Evolutionary conservation across 2,797 vertebrate species (phyloP).

Genomic region (Bradypus variegatus): DNA sequence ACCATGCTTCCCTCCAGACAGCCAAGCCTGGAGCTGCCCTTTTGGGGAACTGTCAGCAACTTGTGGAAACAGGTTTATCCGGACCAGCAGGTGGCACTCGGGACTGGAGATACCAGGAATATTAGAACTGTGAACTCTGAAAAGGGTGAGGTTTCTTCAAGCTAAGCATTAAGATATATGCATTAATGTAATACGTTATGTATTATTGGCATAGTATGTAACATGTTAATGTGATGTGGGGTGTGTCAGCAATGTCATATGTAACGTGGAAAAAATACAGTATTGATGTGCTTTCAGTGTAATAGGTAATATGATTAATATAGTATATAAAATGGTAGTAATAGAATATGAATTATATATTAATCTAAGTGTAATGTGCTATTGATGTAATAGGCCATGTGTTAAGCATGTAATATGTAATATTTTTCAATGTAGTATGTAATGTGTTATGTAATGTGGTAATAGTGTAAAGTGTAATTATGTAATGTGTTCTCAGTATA

Average conservation of each 20-base stretch:
- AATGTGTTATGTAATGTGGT: not conserved
- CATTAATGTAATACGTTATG: not conserved
- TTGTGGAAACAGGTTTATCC: not conserved
- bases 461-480: too few species aligned
- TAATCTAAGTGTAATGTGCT: too few species aligned
- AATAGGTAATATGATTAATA: not conserved
- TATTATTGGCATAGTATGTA: not conserved
- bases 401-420: not conserved
- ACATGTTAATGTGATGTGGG: not conserved
- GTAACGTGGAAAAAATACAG: too few species aligned
- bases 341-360: not conserved
- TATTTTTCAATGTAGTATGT: too few species aligned
- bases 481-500: too few species aligned
- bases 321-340: not conserved
- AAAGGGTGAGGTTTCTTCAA: not conserved
- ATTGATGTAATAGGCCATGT: not conserved
- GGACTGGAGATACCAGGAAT: not conserved
- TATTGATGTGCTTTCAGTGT: not conserved
- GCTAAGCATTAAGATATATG: too few species aligned
- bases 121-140: not conserved
- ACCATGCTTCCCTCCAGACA: too few species aligned
- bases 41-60: not conserved
- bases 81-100: not conserved
- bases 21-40: rapidly evolving
- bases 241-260: too few species aligned